A percentile compares a stretch with the other conserved stretches of the same genome.
phyloP scores from a whole-genome alignment of 2,113 vertebrate species.

The Myocastor coypus region DNA sequence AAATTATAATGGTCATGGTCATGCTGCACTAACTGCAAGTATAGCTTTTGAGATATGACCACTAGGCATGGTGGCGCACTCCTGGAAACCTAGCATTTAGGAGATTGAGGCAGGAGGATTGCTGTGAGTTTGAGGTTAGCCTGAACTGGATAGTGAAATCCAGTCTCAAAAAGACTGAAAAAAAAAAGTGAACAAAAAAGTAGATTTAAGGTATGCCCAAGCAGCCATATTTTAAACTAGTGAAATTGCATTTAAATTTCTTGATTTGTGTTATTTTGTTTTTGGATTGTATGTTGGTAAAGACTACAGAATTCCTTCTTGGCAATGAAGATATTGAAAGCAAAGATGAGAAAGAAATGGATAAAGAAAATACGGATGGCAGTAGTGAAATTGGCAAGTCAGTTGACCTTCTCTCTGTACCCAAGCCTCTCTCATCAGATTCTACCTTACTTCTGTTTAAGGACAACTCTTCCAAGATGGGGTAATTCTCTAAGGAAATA shows the following conservation, averaged over 20 bases:
- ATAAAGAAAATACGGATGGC: constrained; percentile 85
- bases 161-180: not conserved
- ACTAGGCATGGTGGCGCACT: not conserved
- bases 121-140: not conserved
- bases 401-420: constrained; percentile 77
- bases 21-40: not conserved
- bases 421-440: constrained; percentile 89
- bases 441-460: constrained; percentile 95
- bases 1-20: not conserved
- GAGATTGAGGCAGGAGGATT: not conserved
- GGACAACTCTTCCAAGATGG: constrained; percentile 93
- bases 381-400: constrained; percentile 82
- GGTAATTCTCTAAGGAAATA: constrained; percentile 84
- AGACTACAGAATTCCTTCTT: constrained; percentile 91
- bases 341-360: constrained; percentile 80
- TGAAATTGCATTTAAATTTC: constrained; percentile 37
- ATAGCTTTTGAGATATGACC: constrained; percentile 9
- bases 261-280: constrained; percentile 61
- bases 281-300: constrained; percentile 43
- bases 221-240: not conserved
- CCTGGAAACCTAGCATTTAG: not conserved
- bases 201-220: not conserved
- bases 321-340: constrained; percentile 87
- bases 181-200: not conserved
- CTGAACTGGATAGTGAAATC: not conserved